These are phyloP conservation scores for Erebia palarica DNA, from an alignment of 2,888 invertebrate genomes.

Conservation along the genomic window DNA sequence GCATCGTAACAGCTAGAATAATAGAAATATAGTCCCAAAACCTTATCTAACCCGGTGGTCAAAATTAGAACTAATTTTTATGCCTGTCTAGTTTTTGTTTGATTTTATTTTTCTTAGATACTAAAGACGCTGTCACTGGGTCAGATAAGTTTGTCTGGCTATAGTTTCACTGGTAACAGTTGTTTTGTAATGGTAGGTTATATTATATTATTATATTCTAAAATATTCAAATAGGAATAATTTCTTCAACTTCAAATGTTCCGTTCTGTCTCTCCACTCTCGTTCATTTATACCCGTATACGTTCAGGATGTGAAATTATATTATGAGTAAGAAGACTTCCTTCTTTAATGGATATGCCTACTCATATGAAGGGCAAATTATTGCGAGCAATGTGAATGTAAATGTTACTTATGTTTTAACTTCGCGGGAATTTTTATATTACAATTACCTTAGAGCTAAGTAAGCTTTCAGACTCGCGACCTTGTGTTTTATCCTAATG, in stretches of 20 bases:
- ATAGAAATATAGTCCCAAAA: too few relatives aligned
- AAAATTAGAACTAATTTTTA: too few relatives aligned
- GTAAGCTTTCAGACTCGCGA: background rate
- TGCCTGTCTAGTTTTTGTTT: too few relatives aligned
- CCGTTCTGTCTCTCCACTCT: background rate
- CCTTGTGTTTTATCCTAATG: too few relatives aligned
- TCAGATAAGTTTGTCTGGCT: too few relatives aligned
- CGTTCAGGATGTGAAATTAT: slow-evolving; percentile 22
- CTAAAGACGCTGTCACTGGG: too few relatives aligned
- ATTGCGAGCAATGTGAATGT: slow-evolving; percentile 18
- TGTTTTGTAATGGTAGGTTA: background rate
- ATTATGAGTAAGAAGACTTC: slow-evolving; percentile 14
- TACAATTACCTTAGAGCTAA: background rate
- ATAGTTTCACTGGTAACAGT: background rate
- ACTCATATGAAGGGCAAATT: slow-evolving; percentile 17
- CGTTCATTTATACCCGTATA: slow-evolving; percentile 17
- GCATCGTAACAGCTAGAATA: too few relatives aligned
- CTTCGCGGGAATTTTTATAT: background rate
- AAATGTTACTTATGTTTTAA: slow-evolving; percentile 17
- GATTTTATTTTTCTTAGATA: too few relatives aligned
- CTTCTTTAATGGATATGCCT: slow-evolving; percentile 14
- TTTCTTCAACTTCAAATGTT: slow-evolving; percentile 4
- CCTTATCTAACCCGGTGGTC: too few relatives aligned
- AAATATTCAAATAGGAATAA: background rate
- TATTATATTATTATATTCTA: background rate